Evolutionary conservation across 1,140 invertebrate genomes (phyloP), one percentile per base, ranked within the genome.

Genomic region (Eufriesea mexicana): DNA sequence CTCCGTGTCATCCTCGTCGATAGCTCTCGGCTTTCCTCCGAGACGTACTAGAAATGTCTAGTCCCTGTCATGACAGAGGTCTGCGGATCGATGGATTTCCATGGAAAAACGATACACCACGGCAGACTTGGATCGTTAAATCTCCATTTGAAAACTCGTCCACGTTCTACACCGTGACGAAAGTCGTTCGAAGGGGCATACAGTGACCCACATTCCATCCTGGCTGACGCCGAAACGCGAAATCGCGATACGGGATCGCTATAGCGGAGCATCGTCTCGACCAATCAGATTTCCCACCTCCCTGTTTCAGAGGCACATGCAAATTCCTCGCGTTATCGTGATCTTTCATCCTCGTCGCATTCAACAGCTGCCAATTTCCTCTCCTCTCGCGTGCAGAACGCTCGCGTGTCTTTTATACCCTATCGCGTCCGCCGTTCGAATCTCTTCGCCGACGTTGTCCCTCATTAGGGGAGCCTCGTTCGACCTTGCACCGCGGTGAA

Each of bases 401-500:
- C 61, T 81, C 72, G 79, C 79, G 79, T 81, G 79, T 51, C 72
- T 81, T 75, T 61, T 62, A 42, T 42, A 6, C 51, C 45, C 25
- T 72, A 72, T 79, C 71, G 49, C 42, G n/a, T 55, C 49, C n/a
- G 61, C 49, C n/a, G 47, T 42, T 57, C 18, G 42, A 23, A 71
- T 35, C 42, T 18, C 55, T 8, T 55, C 25, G 16, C 14, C 23
- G 14, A 23, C 54, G 28, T 35, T 49, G 79, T 81, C 79, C 71
- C 79, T 66, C 49, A 42, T 81, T 75, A 67, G 9, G 35, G 79
- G 23, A 64, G 51, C 49, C 49, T 28, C 25, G 66, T 20, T 55
- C 79, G 79, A 81, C 79, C 79, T 81, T 75, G 78, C 68, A n/a
- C 47, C 25, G 45, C n/a, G 8, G 18, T 28, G 61, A 49, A 81